These are phyloP conservation scores for Spilosoma lubricipeda DNA, from an alignment of 2,888 invertebrate genomes.

Conservation along the genomic window DNA sequence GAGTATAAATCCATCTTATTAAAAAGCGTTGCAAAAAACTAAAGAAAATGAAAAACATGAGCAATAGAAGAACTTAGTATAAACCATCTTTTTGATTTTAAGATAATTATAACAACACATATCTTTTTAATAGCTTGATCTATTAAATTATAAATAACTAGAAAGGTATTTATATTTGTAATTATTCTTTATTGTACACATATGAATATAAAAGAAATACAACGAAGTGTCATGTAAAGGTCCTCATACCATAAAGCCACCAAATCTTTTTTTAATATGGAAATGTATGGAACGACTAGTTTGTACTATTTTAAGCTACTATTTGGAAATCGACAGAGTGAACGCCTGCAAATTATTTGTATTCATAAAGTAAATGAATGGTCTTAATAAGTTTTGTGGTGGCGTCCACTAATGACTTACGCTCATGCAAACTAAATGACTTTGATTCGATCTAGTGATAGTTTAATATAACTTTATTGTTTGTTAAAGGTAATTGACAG, in stretches of 20 bases:
- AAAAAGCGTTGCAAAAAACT: not conserved
- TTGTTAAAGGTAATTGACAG: not conserved
- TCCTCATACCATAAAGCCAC: too few species aligned
- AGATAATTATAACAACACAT: not conserved
- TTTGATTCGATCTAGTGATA: conserved; percentile 13
- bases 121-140: too few species aligned
- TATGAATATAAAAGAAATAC: too few species aligned
- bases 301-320: not conserved
- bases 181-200: too few species aligned
- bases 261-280: not conserved
- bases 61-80: not conserved
- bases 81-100: not conserved
- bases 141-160: too few species aligned
- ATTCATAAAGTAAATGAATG: conserved; percentile 17
- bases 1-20: not conserved
- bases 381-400: conserved; percentile 19
- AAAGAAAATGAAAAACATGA: not conserved
- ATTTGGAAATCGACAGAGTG: not conserved
- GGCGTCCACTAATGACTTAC: conserved; percentile 7
- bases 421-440: conserved; percentile 5
- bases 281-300: not conserved
- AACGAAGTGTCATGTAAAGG: too few species aligned
- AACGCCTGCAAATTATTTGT: conserved; percentile 15
- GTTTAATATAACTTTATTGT: not conserved
- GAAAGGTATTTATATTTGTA: too few species aligned